Conservation (phyloP, 2,797 vertebrate species). For the Monodelphis domestica region DNA sequence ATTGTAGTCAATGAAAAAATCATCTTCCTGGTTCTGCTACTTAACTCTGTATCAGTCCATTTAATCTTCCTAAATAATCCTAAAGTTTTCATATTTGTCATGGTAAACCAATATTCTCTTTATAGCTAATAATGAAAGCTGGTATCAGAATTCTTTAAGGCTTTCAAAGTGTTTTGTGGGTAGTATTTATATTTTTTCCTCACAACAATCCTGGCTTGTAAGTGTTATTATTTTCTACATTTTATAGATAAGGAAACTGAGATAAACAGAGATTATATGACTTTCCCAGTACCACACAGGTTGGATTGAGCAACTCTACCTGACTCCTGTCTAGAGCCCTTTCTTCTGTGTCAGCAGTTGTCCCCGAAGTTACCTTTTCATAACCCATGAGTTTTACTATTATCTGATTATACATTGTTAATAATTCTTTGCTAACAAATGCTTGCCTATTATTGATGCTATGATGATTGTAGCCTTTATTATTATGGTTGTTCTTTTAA, state of each 20-base stretch:
- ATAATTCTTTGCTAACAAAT: neutral
- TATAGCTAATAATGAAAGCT: neutral
- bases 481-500: neutral
- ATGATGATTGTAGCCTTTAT: no score
- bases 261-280: neutral
- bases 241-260: neutral
- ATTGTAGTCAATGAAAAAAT: neutral
- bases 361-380: no score
- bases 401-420: no score
- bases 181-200: neutral
- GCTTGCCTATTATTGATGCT: neutral
- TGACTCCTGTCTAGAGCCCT: neutral
- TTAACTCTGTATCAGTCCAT: neutral
- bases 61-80: no score
- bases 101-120: neutral
- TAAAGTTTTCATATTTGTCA: neutral
- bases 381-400: neutral
- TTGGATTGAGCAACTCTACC: neutral
- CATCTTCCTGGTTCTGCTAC: neutral
- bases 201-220: neutral
- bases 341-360: neutral
- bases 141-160: neutral
- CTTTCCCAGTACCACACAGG: neutral
- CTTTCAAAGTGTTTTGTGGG: neutral
- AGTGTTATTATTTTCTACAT: neutral